Conservation (phyloP, 1,140 invertebrate species). For the Stratiolaelaps scimitus region DNA sequence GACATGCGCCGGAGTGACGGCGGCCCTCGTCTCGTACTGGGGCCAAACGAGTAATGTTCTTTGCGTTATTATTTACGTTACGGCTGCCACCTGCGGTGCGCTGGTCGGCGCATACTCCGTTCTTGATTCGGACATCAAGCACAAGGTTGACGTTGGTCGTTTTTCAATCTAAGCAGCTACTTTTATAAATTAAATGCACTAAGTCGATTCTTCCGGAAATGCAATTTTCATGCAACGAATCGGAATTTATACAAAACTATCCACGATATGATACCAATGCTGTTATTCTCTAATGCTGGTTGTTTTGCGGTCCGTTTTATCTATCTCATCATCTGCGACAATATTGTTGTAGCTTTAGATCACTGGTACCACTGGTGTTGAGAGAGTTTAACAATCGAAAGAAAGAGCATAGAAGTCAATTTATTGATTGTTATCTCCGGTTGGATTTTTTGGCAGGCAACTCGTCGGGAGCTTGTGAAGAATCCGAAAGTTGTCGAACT, state of each 20-base stretch:
- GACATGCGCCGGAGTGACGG: constrained; percentile 18
- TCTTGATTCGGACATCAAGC: not conserved
- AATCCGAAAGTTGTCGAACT: constrained; percentile 18
- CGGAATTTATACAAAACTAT: too few relatives aligned
- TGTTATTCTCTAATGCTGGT: too few relatives aligned
- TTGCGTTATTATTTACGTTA: constrained; percentile 11
- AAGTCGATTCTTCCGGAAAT: too few relatives aligned
- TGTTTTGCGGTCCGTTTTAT: too few relatives aligned
- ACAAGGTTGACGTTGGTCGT: not conserved
- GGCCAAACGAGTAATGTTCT: constrained; percentile 17
- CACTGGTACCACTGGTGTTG: not conserved
- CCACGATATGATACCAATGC: too few relatives aligned
- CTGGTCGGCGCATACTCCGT: not conserved
- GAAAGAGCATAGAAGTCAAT: not conserved
- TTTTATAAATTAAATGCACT: too few relatives aligned
- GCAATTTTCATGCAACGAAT: too few relatives aligned
- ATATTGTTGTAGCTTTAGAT: not conserved
- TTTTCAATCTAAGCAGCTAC: too few relatives aligned
- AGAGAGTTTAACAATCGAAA: too few relatives aligned
- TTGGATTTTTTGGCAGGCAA: too few relatives aligned
- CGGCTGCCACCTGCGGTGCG: constrained; percentile 6
- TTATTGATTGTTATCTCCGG: not conserved
- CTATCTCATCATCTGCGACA: not conserved
- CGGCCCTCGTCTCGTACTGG: constrained; percentile 17
- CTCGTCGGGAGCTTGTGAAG: constrained; percentile 5